These are phyloP conservation scores for Sebastes variabilis DNA, from an alignment of 2,797 vertebrate species.

Conservation along the genomic window DNA sequence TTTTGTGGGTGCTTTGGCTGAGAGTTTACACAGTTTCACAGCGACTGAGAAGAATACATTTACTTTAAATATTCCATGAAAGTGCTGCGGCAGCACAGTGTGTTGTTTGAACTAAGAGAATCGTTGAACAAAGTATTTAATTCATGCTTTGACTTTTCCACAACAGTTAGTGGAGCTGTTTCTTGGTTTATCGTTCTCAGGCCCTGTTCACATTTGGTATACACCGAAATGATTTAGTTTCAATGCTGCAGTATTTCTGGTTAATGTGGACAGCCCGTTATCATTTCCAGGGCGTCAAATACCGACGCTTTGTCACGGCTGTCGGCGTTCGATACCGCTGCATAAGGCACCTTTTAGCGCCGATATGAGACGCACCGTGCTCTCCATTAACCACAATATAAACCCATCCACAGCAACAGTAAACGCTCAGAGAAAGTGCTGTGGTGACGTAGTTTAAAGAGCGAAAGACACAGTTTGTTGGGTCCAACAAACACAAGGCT, in stretches of 20 bases:
- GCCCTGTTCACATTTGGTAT: neutral
- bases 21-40: constrained; percentile 5
- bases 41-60: constrained; percentile 12
- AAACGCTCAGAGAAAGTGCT: too few species aligned
- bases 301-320: too few species aligned
- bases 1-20: neutral
- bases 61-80: constrained; percentile 52
- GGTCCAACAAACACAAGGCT: too few species aligned
- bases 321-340: too few species aligned
- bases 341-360: too few species aligned
- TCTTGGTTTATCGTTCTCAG: neutral
- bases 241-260: neutral
- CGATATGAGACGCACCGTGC: too few species aligned
- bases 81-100: constrained; percentile 11
- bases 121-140: constrained; percentile 52
- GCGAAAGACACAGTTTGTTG: too few species aligned
- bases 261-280: neutral
- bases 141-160: constrained; percentile 47
- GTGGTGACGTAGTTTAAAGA: too few species aligned
- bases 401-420: too few species aligned
- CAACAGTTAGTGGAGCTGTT: neutral
- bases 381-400: too few species aligned
- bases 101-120: constrained; percentile 42
- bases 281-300: too few species aligned
- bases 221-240: neutral